Percentiles rank a stretch among this genome's conserved stretches.
These are phyloP conservation scores for Catostomus latipinnis DNA, from an alignment of 2,797 vertebrate species.

Conservation along the genomic window DNA sequence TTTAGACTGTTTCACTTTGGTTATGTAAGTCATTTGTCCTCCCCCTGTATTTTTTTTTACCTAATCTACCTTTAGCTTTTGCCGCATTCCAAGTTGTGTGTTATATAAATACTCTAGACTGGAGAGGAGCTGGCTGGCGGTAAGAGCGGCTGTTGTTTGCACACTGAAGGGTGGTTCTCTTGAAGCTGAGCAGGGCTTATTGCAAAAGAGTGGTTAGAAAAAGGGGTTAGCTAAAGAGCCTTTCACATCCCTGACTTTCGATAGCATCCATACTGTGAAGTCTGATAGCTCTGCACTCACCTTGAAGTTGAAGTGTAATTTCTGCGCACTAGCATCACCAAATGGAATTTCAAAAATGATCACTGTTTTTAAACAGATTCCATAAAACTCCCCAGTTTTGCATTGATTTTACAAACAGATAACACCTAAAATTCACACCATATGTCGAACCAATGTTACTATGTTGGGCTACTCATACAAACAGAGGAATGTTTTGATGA, in stretches of 20 bases:
- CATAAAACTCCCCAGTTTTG: too few species aligned
- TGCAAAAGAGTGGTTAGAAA: background rate
- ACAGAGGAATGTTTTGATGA: too few species aligned
- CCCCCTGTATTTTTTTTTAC: constrained; percentile 55
- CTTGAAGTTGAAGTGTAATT: background rate
- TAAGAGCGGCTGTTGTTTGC: constrained; percentile 48
- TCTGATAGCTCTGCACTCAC: constrained; percentile 18
- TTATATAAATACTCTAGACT: constrained; percentile 76
- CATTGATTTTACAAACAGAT: too few species aligned
- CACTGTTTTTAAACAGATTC: too few species aligned
- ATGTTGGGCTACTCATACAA: too few species aligned
- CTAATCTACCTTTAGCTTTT: constrained; percentile 63
- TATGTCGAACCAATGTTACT: too few species aligned
- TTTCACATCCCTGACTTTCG: background rate
- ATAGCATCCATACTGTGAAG: constrained; percentile 17
- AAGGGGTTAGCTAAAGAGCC: background rate
- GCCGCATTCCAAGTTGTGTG: constrained; percentile 65
- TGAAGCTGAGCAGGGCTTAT: constrained; percentile 28
- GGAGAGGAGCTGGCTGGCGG: constrained; percentile 62
- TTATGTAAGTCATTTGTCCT: constrained; percentile 76
- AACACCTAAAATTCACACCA: too few species aligned
- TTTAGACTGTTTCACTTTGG: constrained; percentile 77
- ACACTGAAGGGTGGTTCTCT: constrained; percentile 64
- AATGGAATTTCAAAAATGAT: too few species aligned
- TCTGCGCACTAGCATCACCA: too few species aligned